phyloP scores from a whole-genome alignment of 2,797 vertebrate genomes.

The Sebastes jordani region DNA sequence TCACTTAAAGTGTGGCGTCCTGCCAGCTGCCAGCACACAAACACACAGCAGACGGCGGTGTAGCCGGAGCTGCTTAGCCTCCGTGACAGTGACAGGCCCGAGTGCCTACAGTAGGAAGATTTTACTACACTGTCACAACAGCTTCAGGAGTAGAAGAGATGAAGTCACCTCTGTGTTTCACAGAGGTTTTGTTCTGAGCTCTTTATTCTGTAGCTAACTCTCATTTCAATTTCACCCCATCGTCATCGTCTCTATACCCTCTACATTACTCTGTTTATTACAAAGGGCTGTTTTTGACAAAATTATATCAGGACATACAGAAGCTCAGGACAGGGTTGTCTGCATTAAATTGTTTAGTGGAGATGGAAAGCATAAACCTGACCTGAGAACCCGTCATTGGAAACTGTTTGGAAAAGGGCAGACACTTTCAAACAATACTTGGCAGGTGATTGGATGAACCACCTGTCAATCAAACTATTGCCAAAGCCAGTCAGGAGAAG shows the following conservation, averaged over 20 bases:
- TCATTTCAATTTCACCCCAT: not conserved
- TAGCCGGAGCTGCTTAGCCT: slow-evolving; percentile 31
- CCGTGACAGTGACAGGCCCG: slow-evolving; percentile 33
- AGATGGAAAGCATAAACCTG: not conserved
- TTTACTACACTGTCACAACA: slow-evolving; percentile 9
- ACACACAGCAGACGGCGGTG: slow-evolving; percentile 21
- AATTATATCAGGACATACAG: not conserved
- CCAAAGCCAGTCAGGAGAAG: no score
- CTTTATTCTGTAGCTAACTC: not conserved
- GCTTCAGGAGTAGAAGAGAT: not conserved
- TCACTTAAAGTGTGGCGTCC: slow-evolving; percentile 30
- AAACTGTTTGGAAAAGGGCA: no score
- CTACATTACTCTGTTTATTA: not conserved
- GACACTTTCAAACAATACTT: no score
- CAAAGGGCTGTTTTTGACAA: not conserved
- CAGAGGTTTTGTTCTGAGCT: not conserved
- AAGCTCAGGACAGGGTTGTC: not conserved
- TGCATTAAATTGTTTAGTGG: not conserved
- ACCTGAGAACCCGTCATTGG: no score
- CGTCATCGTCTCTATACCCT: not conserved
- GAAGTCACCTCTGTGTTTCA: not conserved
- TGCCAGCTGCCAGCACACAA: slow-evolving; percentile 43
- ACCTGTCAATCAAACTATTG: accelerated
- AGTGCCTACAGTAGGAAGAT: slow-evolving; percentile 8
- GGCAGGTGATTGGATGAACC: no score